phyloP scores from a whole-genome alignment of 2,113 vertebrate species.

The Corythoichthys intestinalis region DNA sequence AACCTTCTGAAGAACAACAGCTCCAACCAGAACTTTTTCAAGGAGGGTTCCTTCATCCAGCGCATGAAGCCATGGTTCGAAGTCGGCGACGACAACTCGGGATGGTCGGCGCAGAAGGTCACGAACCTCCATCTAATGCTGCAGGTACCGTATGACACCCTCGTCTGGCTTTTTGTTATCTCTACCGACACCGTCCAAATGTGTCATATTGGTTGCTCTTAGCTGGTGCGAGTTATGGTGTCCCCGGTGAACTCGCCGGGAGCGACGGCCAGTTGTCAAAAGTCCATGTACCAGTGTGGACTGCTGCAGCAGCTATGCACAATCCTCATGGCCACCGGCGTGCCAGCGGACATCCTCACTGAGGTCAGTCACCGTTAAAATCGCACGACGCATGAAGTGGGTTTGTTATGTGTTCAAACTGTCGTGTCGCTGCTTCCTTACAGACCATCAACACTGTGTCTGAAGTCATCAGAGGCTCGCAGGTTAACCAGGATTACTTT shows the following conservation, averaged over 20 bases:
- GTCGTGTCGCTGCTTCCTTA: conserved; percentile 13
- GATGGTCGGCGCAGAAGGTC: conserved; percentile 98
- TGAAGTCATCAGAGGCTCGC: conserved; percentile 93
- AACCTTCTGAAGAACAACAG: conserved; percentile 96
- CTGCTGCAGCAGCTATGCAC: conserved; percentile 93
- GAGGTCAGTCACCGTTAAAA: conserved; percentile 71
- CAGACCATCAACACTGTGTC: conserved; percentile 99
- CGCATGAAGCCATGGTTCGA: conserved; percentile 99
- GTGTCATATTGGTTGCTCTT: conserved; percentile 9
- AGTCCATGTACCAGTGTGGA: conserved; percentile 92
- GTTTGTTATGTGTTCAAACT: neutral
- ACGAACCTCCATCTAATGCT: conserved; percentile 97
- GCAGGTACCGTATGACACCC: conserved; percentile 75
- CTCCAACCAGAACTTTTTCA: conserved; percentile 99
- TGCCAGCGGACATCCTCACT: conserved; percentile 94
- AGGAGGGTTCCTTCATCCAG: conserved; percentile 97
- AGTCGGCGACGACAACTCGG: conserved; percentile 92
- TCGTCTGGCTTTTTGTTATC: neutral
- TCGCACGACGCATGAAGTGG: no score
- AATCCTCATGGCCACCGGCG: conserved; percentile 95
- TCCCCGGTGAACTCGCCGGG: conserved; percentile 93
- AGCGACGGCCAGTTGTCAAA: conserved; percentile 92
- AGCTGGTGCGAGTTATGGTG: conserved; percentile 93
- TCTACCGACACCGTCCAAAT: neutral
- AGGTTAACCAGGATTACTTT: conserved; percentile 97